phyloP scores from a whole-genome alignment of 2,888 invertebrate genomes.

The Mellilla xanthometata region DNA sequence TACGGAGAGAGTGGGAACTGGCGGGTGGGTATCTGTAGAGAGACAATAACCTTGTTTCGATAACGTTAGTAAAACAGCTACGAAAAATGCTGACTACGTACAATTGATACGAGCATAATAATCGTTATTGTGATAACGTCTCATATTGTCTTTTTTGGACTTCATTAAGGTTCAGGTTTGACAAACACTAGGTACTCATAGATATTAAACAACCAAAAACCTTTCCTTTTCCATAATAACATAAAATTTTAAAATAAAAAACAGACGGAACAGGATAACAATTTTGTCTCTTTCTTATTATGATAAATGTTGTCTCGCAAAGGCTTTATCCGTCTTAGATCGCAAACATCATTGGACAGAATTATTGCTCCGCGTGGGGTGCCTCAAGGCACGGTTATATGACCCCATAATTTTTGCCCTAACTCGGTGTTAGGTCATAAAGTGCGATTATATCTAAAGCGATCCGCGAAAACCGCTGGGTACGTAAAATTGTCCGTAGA shows the following conservation, averaged over 20 bases:
- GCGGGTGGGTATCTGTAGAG: conserved; percentile 74
- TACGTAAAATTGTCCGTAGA: conserved; percentile 69
- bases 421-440: conserved; percentile 81
- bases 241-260: no score
- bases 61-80: conserved; percentile 11
- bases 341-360: conserved; percentile 73
- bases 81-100: neutral
- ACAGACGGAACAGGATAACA: no score
- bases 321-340: conserved; percentile 60
- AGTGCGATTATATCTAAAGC: conserved; percentile 76
- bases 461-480: conserved; percentile 70
- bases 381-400: conserved; percentile 68
- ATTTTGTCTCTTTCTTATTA: conserved; percentile 11
- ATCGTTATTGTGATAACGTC: no score
- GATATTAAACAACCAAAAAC: no score
- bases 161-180: no score
- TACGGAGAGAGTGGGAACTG: conserved; percentile 72
- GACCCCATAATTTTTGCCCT: conserved; percentile 77
- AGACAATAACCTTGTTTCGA: conserved; percentile 32
- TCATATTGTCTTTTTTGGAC: no score
- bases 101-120: no score
- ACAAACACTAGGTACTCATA: no score
- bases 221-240: no score
- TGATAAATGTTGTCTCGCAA: conserved; percentile 59
- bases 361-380: conserved; percentile 70